Percentiles rank a stretch among this genome's conserved stretches.
Conservation (phyloP, 2,113 vertebrate species). For the Tylochromis polylepis region DNA sequence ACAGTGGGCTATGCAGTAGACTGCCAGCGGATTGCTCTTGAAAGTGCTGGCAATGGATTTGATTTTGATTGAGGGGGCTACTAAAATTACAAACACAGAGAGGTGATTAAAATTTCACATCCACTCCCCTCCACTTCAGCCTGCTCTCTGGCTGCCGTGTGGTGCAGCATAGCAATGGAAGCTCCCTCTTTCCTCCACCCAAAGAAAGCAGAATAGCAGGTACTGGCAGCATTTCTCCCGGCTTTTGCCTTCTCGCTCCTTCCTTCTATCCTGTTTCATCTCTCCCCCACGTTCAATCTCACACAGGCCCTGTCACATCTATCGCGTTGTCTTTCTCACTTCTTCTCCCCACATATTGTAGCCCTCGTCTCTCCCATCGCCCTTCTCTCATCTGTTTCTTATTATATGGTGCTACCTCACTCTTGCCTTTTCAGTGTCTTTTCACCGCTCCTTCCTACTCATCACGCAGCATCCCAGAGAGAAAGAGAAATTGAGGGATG, state of each 20-base stretch:
- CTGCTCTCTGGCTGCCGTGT: conserved; percentile 27
- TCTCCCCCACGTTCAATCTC: conserved; percentile 25
- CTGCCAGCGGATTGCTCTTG: not conserved
- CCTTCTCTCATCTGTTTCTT: conserved; percentile 33
- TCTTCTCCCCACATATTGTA: not conserved
- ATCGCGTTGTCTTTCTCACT: conserved; percentile 35
- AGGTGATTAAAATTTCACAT: conserved; percentile 65
- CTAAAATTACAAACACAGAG: conserved; percentile 57
- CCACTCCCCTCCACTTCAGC: conserved; percentile 51
- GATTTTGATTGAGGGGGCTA: conserved; percentile 55
- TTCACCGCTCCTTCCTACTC: conserved; percentile 30
- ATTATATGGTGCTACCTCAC: conserved; percentile 16
- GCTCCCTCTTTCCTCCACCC: not conserved
- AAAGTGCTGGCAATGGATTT: conserved; percentile 25
- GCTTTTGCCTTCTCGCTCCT: not conserved
- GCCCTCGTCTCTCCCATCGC: not conserved
- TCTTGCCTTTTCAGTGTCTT: not conserved
- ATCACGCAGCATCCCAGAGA: not conserved
- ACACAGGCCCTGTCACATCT: conserved; percentile 34
- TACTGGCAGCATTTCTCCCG: conserved; percentile 21
- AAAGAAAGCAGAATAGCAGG: conserved; percentile 16
- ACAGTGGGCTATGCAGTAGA: not conserved
- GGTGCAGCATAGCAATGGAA: conserved; percentile 52
- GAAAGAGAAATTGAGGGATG: conserved; percentile 9
- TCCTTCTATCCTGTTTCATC: not conserved